phyloP scores from a whole-genome alignment of 2,797 vertebrate genomes.

The Sarcophilus harrisii region DNA sequence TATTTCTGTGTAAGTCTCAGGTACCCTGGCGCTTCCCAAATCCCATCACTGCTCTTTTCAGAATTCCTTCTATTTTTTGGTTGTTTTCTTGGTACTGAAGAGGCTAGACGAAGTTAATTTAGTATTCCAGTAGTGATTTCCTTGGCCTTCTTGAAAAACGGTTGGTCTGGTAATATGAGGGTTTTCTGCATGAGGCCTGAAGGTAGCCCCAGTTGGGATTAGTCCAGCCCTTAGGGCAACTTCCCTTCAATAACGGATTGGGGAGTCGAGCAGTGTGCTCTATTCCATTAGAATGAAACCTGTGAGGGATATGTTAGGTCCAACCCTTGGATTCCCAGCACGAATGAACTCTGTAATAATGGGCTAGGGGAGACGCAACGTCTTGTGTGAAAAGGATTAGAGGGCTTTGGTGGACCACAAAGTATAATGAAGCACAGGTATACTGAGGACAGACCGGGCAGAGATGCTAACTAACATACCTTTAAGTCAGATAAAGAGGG shows the following conservation, averaged over 20 bases:
- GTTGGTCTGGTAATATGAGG: slow-evolving; percentile 28
- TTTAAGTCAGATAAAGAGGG: background rate
- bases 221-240: slow-evolving; percentile 15
- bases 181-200: slow-evolving; percentile 41
- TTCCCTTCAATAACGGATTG: slow-evolving; percentile 14
- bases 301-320: background rate
- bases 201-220: background rate
- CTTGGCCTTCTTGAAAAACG: slow-evolving; percentile 39
- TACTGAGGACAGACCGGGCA: background rate
- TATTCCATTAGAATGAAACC: background rate
- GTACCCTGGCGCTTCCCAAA: slow-evolving; percentile 51
- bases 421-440: background rate
- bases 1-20: slow-evolving; percentile 57
- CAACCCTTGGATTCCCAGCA: background rate
- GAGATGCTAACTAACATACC: background rate
- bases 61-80: slow-evolving; percentile 59
- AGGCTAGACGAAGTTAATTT: slow-evolving; percentile 53
- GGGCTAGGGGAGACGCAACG: background rate
- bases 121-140: slow-evolving; percentile 32
- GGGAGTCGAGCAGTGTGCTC: slow-evolving; percentile 5
- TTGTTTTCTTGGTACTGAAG: slow-evolving; percentile 48
- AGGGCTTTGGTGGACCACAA: background rate
- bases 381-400: background rate
- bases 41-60: slow-evolving; percentile 48
- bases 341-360: background rate